Base-by-base conservation (phyloP, 2,888 invertebrate genomes). In the Teleogryllus oceanicus region DNA sequence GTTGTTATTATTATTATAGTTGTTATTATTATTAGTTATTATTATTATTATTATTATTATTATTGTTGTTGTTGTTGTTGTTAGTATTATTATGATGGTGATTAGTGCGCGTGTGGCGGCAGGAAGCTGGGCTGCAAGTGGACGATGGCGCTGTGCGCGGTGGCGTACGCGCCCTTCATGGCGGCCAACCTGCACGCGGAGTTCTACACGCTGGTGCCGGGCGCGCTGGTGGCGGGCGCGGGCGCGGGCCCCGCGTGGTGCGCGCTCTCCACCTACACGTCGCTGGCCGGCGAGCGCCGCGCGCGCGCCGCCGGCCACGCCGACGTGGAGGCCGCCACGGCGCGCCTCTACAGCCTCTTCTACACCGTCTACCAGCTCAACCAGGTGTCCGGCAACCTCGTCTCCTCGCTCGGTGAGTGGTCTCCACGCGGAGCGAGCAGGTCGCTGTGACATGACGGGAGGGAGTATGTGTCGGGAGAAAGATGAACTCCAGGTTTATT, bases 281-380 rank as follows among this genome's bases (percentile, higher is more conserved):
- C 62, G n/a, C n/a, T 62, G 62, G 62, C 62, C 8, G 62, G 62
- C 13, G 62, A 62, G 62, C 62, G 62, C 16, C 89, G 98, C 4
- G 96, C 96, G 3, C 93, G 96, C 84, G 93, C 91, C 79, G 91
- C 92, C 80, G 94, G 95, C 84, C 93, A 94, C 0, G 92, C 92
- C 0, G 92, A 92, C 18, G 89, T 92, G 2, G 87, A 90, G 37
- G 89, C 92, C 10, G 94, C 96, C 82, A 92, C 95, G 77, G 95
- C 96, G 13, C 89, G 95, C 84, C 97, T 97, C 88, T 98, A 98
- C 86, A 98, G 98, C 0, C 90, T 97, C 11, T 98, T 98, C 89
- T 98, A 97, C 90, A 95, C 97, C 92, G 94, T 97, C 86, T 97
- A 96, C 87, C 97, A 97, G 87, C 93, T 96, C 90, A 95, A 97